Base-by-base conservation (phyloP, 1,140 invertebrate species). In the Drosophila grimshawi region DNA sequence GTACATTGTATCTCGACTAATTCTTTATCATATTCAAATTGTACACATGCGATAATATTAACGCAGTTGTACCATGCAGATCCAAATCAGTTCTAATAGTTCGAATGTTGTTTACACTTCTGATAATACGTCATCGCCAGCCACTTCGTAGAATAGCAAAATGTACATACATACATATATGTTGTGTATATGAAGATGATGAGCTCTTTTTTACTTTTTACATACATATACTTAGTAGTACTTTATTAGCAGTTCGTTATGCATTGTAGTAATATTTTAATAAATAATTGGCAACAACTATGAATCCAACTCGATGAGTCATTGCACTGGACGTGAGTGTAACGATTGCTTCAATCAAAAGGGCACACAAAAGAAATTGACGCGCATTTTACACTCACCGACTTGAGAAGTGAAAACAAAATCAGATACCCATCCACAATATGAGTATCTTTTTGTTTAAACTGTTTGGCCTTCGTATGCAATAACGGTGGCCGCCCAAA, bases 391-490 rank as follows among this genome's bases (percentile, higher is more conserved):
- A 61, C 52, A 63, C 65, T 63, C 63, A 51, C 8, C 52, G 76
- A 60, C 43, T 43, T 48, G 72, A 79, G 80, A 83, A 83, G 76
- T 76, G 72, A 65, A 73, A 81, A 80, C 78, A 81, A 81, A 57
- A 48, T 8, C 43, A 69, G 76, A 83, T 83, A 83, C 80, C 74
- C 61, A 49, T n/a, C 48, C 37, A 59, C n/a, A 46, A 55, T 69
- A 66, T 46, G 27, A 73, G 71, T 80, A 69, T 78, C 82, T 68
- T 71, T 65, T 81, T 89, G 85, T 90, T 90, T 79, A 78, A 78
- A 65, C 69, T 90, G 81, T 91, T 91, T 81, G 80, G 68, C 86
- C 78, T 90, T 90, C 86, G 81, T 86, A 89, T 90, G 86, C 86
- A 91, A 90, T 90, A 85, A 85, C 61, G 68, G 43, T 69, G 69